These are phyloP conservation scores for Bombus soroeensis DNA, from an alignment of 1,140 invertebrate genomes.

Conservation along the genomic window DNA sequence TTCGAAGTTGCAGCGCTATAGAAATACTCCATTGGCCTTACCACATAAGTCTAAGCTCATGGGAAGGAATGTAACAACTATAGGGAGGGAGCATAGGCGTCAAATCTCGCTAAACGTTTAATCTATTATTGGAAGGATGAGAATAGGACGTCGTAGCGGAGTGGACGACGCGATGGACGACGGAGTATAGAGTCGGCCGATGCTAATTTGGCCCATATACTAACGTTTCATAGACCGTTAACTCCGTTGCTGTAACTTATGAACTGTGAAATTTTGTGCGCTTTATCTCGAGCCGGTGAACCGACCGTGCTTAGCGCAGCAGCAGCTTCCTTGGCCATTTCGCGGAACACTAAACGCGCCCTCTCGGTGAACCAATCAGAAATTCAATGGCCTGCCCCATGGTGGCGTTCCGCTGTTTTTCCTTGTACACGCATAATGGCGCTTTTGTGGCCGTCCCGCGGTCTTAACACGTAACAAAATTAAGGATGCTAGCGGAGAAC, in stretches of 20 bases:
- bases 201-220: slow-evolving; percentile 59
- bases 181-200: neutral
- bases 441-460: neutral
- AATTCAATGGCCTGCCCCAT: neutral
- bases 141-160: slow-evolving; percentile 42
- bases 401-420: slow-evolving; percentile 6
- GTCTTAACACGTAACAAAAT: neutral
- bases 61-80: neutral
- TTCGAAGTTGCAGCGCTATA: too few relatives aligned
- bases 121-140: slow-evolving; percentile 62
- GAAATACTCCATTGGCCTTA: neutral
- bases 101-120: slow-evolving; percentile 56
- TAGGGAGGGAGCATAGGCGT: slow-evolving; percentile 35
- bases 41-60: neutral
- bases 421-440: neutral
- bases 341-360: slow-evolving; percentile 1
- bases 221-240: slow-evolving; percentile 59
- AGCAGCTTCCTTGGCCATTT: neutral
- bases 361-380: neutral
- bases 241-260: slow-evolving; percentile 37
- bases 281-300: slow-evolving; percentile 18
- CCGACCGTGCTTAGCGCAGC: neutral
- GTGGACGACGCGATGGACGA: neutral
- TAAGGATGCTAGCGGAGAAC: neutral
- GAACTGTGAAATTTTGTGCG: slow-evolving; percentile 39